Evolutionary conservation across 1,140 invertebrate genomes (phyloP).

Genomic region (Bombus ignitus): DNA sequence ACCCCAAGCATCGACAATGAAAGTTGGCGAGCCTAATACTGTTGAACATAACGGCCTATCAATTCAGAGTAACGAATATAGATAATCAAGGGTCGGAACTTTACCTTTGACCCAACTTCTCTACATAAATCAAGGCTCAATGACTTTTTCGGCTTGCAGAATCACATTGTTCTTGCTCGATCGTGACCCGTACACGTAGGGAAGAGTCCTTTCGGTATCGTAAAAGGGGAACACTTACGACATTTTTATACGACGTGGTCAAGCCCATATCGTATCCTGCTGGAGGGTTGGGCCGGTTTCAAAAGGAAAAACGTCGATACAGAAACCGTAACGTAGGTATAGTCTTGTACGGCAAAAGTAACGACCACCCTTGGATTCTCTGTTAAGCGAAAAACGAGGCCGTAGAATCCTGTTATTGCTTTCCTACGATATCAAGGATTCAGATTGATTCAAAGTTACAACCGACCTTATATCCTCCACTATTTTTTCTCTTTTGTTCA

Average conservation of each 20-base stretch:
- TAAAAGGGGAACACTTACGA: conserved; percentile 51
- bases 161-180: conserved; percentile 23
- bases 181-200: not conserved
- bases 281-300: not conserved
- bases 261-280: conserved; percentile 35
- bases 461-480: not conserved
- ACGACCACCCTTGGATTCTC: conserved; percentile 36
- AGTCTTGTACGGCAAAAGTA: conserved; percentile 1
- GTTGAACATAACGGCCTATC: not conserved
- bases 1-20: not conserved
- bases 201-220: conserved; percentile 31
- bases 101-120: not conserved
- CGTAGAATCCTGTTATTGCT: conserved; percentile 47
- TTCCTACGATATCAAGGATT: conserved; percentile 39
- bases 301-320: conserved; percentile 51
- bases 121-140: conserved; percentile 22
- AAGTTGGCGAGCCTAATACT: no score
- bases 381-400: conserved; percentile 51
- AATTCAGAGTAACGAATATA: not conserved
- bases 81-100: not conserved
- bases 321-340: conserved; percentile 31
- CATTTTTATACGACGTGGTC: conserved; percentile 46
- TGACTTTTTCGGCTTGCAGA: not conserved
- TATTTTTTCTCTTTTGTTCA: not conserved
- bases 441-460: conserved; percentile 49